These are phyloP conservation scores for Liparis tanakae DNA, from an alignment of 2,797 vertebrate species.

Conservation along the genomic window DNA sequence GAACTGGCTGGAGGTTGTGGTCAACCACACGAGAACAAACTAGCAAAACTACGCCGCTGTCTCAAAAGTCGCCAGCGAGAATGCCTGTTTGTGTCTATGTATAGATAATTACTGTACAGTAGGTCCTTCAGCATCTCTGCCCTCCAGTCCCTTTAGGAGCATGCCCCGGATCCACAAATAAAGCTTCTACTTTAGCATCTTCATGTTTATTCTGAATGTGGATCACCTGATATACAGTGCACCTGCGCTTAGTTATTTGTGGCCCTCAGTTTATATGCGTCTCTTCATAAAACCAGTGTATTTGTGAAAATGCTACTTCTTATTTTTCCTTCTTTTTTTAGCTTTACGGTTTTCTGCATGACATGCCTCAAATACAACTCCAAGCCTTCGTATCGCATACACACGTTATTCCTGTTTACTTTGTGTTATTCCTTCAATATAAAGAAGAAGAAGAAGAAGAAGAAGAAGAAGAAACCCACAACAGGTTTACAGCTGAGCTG, in stretches of 20 bases:
- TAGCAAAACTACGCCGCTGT: slow-evolving; percentile 22
- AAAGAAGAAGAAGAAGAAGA: background rate
- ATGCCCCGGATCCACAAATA: slow-evolving; percentile 14
- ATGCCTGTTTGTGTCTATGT: slow-evolving; percentile 45
- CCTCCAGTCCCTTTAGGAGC: slow-evolving; percentile 14
- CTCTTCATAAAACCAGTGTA: slow-evolving; percentile 33
- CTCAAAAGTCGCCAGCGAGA: background rate
- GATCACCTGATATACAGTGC: slow-evolving; percentile 25
- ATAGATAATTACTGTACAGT: slow-evolving; percentile 58
- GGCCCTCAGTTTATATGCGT: slow-evolving; percentile 46
- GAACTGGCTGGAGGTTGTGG: slow-evolving; percentile 43
- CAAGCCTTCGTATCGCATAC: background rate
- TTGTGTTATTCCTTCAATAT: background rate
- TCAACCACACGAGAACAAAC: slow-evolving; percentile 50
- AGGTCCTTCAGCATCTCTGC: slow-evolving; percentile 1
- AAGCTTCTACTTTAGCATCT: slow-evolving; percentile 17
- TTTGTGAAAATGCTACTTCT: slow-evolving; percentile 10
- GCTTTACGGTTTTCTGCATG: slow-evolving; percentile 15
- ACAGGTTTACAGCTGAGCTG: too few species aligned
- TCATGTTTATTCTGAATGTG: background rate
- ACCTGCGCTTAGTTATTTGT: slow-evolving; percentile 53
- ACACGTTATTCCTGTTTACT: background rate
- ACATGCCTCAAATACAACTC: slow-evolving; percentile 3
- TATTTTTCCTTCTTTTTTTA: slow-evolving; percentile 12
- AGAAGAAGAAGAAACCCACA: too few species aligned